Evolutionary conservation across 2,888 invertebrate genomes (phyloP), one percentile per base, ranked within the genome.

Genomic region (Mythimna vitellina): DNA sequence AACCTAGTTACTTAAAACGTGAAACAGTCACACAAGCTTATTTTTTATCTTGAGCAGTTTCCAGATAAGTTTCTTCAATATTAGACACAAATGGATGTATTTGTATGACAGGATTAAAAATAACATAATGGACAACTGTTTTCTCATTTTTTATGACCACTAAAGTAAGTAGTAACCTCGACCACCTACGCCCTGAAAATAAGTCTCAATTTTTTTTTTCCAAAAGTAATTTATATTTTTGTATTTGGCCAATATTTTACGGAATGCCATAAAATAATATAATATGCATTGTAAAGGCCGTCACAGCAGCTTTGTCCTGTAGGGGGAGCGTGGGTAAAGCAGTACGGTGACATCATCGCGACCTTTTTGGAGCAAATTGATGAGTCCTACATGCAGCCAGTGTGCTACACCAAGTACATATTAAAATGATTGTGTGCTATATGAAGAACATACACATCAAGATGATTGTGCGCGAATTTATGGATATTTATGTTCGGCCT

Each of bases 301-400:
- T 61, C 67, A 64, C 64, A 35, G 65, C 65, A 67, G 76, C 65
- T 69, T 32, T 42, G 61, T 75, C 75, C 81, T 81, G 63, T 51
- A 70, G 67, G 61, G 80, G 25, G 12, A 54, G 53, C 70, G 78
- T 81, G 78, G 81, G 78, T 38, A 22, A 67, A 20, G 22, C 53
- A 54, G 51, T 64, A 57, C 57, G 58, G 61, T 81, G 81, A 81
- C 75, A 81, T 78, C 81, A 78, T 35, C 77, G 42, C 56, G 68
- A 81, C 81, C 73, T 77, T 80, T 80, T 80, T 68, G 81, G 78
- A 65, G 63, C 67, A 66, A 74, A 71, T 73, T 77, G 80, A 80
- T 80, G 80, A 78, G 81, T 60, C 74, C 29, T 68, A 70, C 70
- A 61, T 72, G 69, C 78, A 65, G n/a, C 29, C 25, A 77, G 68